These are phyloP conservation scores for Chrysogorgia sp. DNA, from an alignment of 92 coral and sea anemone species.

Conservation along the genomic window DNA sequence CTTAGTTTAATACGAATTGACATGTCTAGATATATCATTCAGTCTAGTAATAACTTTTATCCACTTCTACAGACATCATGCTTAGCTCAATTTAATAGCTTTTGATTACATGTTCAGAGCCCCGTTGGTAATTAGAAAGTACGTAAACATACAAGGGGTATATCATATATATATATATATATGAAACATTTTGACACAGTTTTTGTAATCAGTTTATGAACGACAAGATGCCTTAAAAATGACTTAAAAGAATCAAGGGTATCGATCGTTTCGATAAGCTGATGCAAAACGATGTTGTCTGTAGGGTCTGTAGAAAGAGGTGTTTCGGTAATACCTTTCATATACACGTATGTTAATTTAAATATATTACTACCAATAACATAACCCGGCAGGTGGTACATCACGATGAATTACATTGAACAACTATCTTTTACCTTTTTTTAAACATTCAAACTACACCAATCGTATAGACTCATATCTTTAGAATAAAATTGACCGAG, in stretches of 20 bases:
- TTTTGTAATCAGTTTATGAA: too few species aligned
- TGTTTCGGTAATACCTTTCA: neutral
- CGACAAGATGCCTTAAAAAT: too few species aligned
- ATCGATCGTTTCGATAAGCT: too few species aligned
- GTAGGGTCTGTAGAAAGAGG: neutral
- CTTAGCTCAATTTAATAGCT: neutral
- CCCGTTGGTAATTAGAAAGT: neutral
- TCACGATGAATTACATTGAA: too few species aligned
- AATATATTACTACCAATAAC: neutral
- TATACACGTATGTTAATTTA: neutral
- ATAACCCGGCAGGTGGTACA: neutral
- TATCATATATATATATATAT: too few species aligned
- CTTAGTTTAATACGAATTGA: neutral
- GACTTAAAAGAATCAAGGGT: too few species aligned
- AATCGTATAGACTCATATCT: too few species aligned
- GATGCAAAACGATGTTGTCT: neutral
- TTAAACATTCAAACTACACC: too few species aligned
- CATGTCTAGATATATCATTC: neutral
- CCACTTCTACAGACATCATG: neutral
- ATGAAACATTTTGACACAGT: too few species aligned
- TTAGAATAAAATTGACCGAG: too few species aligned
- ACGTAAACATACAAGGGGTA: too few species aligned
- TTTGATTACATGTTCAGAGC: neutral
- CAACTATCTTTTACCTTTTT: too few species aligned
- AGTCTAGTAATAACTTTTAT: neutral